phyloP scores from a whole-genome alignment of 2,888 invertebrate species.

The Malthinus seriepunctatus region DNA sequence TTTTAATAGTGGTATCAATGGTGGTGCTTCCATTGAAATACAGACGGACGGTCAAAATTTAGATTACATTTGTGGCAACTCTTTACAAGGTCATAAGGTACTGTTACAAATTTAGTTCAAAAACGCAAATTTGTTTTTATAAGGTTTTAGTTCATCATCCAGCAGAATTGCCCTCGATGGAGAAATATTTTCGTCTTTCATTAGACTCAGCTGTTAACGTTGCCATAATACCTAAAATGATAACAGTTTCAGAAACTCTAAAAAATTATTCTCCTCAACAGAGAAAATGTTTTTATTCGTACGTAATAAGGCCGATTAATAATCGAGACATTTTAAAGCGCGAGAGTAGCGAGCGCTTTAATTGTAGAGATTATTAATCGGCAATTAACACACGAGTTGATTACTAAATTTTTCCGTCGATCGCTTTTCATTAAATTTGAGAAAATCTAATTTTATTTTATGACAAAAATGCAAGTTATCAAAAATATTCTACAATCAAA shows the following conservation, averaged over 20 bases:
- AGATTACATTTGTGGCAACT: slow-evolving; percentile 60
- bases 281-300: slow-evolving; percentile 66
- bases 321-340: no score
- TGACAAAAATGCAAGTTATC: no score
- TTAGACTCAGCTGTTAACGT: slow-evolving; percentile 66
- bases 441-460: no score
- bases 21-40: slow-evolving; percentile 50
- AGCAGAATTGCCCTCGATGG: slow-evolving; percentile 63
- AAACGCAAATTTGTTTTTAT: slow-evolving; percentile 34
- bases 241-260: slow-evolving; percentile 67
- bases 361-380: slow-evolving; percentile 63
- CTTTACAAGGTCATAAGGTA: slow-evolving; percentile 17
- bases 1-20: slow-evolving; percentile 64
- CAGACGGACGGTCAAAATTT: slow-evolving; percentile 54
- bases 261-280: slow-evolving; percentile 62
- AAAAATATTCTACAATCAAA: no score
- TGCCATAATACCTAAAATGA: slow-evolving; percentile 70
- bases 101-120: background rate
- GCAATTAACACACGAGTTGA: no score
- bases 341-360: no score
- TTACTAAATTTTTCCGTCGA: no score
- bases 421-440: no score
- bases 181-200: slow-evolving; percentile 68
- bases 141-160: slow-evolving; percentile 49
- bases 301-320: no score